Conservation (phyloP, 2,888 invertebrate species). For the Agonum fuliginosum region DNA sequence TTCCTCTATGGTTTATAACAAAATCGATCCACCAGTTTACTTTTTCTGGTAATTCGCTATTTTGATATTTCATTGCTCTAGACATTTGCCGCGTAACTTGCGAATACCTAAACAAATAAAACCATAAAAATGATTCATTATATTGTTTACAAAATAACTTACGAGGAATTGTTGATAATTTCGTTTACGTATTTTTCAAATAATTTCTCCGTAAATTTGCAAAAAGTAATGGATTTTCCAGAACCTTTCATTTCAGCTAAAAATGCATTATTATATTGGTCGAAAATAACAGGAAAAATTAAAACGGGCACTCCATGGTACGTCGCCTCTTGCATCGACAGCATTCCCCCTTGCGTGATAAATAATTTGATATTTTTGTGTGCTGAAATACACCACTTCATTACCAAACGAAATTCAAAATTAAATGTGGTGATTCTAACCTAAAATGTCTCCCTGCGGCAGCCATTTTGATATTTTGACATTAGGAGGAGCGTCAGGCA, state of each 20-base stretch:
- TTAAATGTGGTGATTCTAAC: constrained; percentile 9
- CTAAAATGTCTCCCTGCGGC: constrained; percentile 53
- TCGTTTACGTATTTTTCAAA: constrained; percentile 41
- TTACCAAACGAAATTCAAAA: neutral
- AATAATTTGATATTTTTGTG: constrained; percentile 55
- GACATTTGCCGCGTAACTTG: constrained; percentile 21
- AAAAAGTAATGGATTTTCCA: constrained; percentile 46
- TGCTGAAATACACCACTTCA: no score
- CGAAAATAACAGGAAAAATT: constrained; percentile 50
- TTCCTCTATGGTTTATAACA: constrained; percentile 42
- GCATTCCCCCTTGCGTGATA: constrained; percentile 53
- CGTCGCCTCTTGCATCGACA: constrained; percentile 50
- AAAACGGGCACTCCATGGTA: constrained; percentile 46
- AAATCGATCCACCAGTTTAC: constrained; percentile 54
- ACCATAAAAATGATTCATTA: neutral
- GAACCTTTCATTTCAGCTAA: constrained; percentile 43
- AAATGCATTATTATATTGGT: constrained; percentile 45
- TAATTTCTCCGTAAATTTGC: constrained; percentile 30
- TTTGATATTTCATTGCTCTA: constrained; percentile 33
- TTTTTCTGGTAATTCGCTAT: constrained; percentile 18
- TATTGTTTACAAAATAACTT: neutral
- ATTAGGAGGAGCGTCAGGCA: constrained; percentile 33
- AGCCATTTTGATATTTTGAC: constrained; percentile 54
- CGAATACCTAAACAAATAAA: constrained; percentile 31
- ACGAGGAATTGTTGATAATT: constrained; percentile 47